Conservation (phyloP, 2,888 invertebrate genomes). For the Eupithecia insigniata region DNA sequence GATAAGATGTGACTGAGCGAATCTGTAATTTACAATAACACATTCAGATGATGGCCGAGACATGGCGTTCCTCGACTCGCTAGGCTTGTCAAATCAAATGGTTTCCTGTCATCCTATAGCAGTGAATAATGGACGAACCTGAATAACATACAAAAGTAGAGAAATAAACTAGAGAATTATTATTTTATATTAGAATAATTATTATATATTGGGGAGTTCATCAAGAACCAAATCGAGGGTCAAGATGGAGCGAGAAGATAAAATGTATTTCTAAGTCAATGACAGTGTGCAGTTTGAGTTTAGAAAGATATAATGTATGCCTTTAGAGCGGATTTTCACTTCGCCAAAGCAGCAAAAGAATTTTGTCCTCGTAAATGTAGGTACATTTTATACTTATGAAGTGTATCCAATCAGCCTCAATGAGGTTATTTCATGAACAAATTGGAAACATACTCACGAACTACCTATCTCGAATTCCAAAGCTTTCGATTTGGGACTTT, state of each 20-base stretch:
- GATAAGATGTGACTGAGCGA: conserved; percentile 3
- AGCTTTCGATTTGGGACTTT: conserved; percentile 14
- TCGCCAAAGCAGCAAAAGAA: background rate
- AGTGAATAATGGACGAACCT: background rate
- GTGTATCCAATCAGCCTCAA: conserved; percentile 12
- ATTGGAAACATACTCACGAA: conserved; percentile 9
- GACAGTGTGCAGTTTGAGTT: background rate
- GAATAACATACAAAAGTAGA: background rate
- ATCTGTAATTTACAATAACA: background rate
- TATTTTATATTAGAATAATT: background rate
- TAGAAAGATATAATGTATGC: background rate
- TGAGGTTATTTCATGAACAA: conserved; percentile 17
- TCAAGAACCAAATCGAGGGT: background rate
- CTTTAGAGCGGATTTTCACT: background rate
- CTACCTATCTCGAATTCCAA: conserved; percentile 9
- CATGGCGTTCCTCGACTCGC: background rate
- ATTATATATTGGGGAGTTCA: background rate
- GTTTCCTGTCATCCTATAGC: background rate
- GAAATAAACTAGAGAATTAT: background rate
- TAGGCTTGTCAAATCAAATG: background rate
- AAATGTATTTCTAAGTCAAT: background rate
- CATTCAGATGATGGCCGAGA: background rate
- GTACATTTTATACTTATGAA: background rate
- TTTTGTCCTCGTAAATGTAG: background rate
- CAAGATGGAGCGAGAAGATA: background rate